Percentiles rank a stretch among this genome's conserved stretches.
These are phyloP conservation scores for Drosophila busckii DNA, from an alignment of 1,140 invertebrate species.

Conservation along the genomic window DNA sequence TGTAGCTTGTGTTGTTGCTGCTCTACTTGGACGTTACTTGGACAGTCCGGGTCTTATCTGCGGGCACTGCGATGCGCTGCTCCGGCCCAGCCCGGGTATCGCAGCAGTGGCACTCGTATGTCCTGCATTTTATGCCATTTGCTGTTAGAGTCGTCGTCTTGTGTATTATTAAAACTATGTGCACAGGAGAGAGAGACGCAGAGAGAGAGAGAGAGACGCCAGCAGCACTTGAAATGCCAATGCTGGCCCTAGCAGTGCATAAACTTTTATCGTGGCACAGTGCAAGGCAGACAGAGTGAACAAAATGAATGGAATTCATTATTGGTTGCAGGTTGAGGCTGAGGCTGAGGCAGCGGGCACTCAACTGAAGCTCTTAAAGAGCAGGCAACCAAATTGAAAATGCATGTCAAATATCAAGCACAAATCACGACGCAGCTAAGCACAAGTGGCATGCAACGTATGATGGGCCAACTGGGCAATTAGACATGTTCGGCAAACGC, in stretches of 20 bases:
- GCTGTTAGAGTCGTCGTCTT: conserved; percentile 56
- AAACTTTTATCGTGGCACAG: conserved; percentile 66
- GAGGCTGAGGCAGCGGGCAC: not conserved
- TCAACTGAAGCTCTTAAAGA: conserved; percentile 48
- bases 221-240: conserved; percentile 71
- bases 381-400: conserved; percentile 70
- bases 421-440: conserved; percentile 48
- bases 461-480: conserved; percentile 71
- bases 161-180: conserved; percentile 77
- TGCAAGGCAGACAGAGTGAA: conserved; percentile 31
- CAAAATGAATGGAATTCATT: conserved; percentile 77
- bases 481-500: conserved; percentile 51
- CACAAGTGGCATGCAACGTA: conserved; percentile 47
- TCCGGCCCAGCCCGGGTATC: not conserved
- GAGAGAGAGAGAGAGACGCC: too few species aligned
- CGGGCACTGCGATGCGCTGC: conserved; percentile 9
- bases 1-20: conserved; percentile 12
- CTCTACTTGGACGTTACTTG: conserved; percentile 42
- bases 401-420: conserved; percentile 69
- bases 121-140: conserved; percentile 73
- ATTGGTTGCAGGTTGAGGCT: conserved; percentile 32
- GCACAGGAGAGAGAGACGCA: too few species aligned
- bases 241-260: conserved; percentile 59
- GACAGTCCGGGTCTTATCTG: conserved; percentile 54
- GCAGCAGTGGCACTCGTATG: conserved; percentile 46